Evolutionary conservation across 2,797 vertebrate genomes (phyloP).

Genomic region (Tangara arthus): DNA sequence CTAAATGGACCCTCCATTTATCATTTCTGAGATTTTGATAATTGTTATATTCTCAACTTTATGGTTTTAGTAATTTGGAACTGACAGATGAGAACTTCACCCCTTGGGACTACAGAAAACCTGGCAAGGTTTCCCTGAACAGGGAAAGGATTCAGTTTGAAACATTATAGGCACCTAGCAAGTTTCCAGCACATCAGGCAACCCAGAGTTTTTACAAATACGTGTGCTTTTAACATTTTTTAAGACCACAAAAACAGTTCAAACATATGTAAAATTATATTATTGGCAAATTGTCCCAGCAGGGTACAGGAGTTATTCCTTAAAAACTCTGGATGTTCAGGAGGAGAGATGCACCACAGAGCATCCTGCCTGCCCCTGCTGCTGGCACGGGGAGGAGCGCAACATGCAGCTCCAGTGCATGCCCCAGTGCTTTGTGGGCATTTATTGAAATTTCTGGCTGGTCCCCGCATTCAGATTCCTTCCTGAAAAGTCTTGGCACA

Average conservation of each 20-base stretch:
- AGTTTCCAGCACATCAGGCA: not conserved
- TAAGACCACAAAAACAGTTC: not conserved
- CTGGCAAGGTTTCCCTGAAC: not conserved
- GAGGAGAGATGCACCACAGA: not conserved
- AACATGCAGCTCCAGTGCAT: rapidly evolving
- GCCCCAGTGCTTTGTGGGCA: not conserved
- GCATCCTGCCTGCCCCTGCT: not conserved
- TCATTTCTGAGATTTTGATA: not conserved
- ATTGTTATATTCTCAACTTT: not conserved
- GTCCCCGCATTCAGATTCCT: not conserved
- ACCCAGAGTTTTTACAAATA: not conserved
- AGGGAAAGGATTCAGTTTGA: not conserved
- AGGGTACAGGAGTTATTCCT: not conserved
- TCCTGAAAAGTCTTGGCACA: not conserved
- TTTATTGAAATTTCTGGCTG: not conserved
- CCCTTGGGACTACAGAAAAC: not conserved
- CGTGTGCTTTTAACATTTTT: not conserved
- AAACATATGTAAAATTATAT: not conserved
- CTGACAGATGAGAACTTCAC: not conserved
- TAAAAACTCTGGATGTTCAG: not conserved
- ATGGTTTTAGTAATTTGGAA: not conserved
- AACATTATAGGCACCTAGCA: not conserved
- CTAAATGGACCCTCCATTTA: not conserved
- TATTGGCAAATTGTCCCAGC: not conserved
- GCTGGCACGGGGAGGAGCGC: not conserved